Evolutionary conservation across 2,888 invertebrate genomes (phyloP), one percentile per base, ranked within the genome.

Genomic region (Aleiodes alternator): DNA sequence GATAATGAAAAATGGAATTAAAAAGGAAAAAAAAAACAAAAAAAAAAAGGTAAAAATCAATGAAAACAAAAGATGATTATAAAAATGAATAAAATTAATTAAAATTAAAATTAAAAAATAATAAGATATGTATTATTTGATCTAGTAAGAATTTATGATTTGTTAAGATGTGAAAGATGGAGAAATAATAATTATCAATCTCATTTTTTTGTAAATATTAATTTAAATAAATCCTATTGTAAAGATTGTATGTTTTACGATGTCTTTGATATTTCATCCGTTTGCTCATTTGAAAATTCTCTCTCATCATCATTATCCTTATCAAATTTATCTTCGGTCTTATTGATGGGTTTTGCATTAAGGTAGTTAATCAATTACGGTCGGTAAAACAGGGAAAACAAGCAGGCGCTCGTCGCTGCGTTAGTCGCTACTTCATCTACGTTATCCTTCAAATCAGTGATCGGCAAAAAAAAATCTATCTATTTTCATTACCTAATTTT

Each of bases 221-320:
- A 87, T 86, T 86, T 86, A 84, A 87, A 87, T 86, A 86, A 86
- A 86, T 86, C 82, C 83, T 85, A 84, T 84, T 86, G 84, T 85
- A 84, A 85, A 87, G 81, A 87, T 86, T 86, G 82, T 86, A 86
- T 84, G 83, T 84, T 85, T 84, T 81, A 80, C n/a, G 5, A 12
- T n/a, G 57, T 70, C 48, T 50, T 43, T 12, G 9, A 70, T 57
- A 48, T 23, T 31, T 71, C 31, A n/a, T 43, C n/a, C n/a, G 7
- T 50, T 16, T 61, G 48, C 50, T 29, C 31, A 50, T 71, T 48
- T 23, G 16, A 57, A 11, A 16, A 48, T 29, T 12, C 2, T 6
- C 3, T 34, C 34, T 4, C 6, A 34, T 34, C 6, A 34, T 4
- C 6, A 34, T 34, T 3, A 34, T 34, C 4, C 4, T 34, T 6